phyloP scores from a whole-genome alignment of 1,140 invertebrate species.

The Zaprionus camerounensis region DNA sequence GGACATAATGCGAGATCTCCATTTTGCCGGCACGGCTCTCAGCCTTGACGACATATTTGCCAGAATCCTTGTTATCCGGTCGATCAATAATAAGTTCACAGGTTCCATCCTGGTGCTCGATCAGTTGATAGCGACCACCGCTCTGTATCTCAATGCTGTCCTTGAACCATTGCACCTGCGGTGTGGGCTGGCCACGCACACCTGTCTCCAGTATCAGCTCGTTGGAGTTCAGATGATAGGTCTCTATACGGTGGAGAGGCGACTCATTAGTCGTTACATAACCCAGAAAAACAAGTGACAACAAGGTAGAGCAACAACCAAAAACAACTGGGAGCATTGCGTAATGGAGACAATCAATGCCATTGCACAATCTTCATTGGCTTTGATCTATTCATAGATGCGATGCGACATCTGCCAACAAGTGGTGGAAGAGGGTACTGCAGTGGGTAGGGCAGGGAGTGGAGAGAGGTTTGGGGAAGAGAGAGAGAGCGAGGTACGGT shows the following conservation, averaged over 20 bases:
- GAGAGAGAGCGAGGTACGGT: not conserved
- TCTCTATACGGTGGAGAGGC: constrained; percentile 59
- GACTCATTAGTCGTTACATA: constrained; percentile 40
- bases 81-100: constrained; percentile 77
- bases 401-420: not conserved
- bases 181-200: constrained; percentile 91
- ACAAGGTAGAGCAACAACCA: constrained; percentile 11
- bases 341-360: constrained; percentile 38
- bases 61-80: constrained; percentile 73
- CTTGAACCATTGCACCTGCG: constrained; percentile 93
- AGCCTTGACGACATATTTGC: constrained; percentile 79
- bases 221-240: constrained; percentile 80
- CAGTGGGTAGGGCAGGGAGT: not conserved
- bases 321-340: constrained; percentile 44
- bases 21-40: constrained; percentile 79
- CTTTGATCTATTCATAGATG: constrained; percentile 46
- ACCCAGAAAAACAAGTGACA: constrained; percentile 23
- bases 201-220: constrained; percentile 82
- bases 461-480: not conserved
- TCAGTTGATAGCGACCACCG: constrained; percentile 64
- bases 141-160: constrained; percentile 87
- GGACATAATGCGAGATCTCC: constrained; percentile 75
- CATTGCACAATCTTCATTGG: constrained; percentile 58
- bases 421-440: not conserved
- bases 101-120: constrained; percentile 76